Evolutionary conservation across 2,113 vertebrate species (phyloP).

Genomic region (Colaptes auratus): DNA sequence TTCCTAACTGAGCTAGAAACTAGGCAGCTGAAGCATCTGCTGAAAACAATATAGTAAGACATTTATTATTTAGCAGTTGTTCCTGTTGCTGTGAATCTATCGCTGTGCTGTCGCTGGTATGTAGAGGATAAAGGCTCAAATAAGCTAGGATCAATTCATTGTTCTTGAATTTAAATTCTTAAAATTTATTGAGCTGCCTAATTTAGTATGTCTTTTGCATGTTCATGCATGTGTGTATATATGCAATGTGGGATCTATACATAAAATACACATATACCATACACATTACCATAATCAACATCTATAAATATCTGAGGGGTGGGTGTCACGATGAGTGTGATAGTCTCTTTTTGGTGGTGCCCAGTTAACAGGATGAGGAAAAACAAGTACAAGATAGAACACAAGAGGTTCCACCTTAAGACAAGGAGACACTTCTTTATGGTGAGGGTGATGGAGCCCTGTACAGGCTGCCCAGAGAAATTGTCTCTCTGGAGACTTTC

Average conservation of each 20-base stretch:
- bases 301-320: too few relatives aligned
- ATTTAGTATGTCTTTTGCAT: background rate
- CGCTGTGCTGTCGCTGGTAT: constrained; percentile 6
- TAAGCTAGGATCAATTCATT: constrained; percentile 4
- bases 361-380: too few relatives aligned
- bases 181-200: background rate
- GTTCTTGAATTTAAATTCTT: background rate
- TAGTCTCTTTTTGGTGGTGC: too few relatives aligned
- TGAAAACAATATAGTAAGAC: constrained; percentile 38
- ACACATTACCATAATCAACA: too few relatives aligned
- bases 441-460: too few relatives aligned
- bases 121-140: background rate
- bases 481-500: too few relatives aligned
- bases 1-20: constrained; percentile 39
- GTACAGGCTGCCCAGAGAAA: too few relatives aligned
- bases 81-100: constrained; percentile 59
- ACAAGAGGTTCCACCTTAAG: too few relatives aligned
- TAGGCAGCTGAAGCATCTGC: constrained; percentile 37
- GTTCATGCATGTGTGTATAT: background rate
- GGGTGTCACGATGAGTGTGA: too few relatives aligned
- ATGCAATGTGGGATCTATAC: background rate
- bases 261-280: background rate
- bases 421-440: too few relatives aligned
- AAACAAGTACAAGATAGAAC: too few relatives aligned
- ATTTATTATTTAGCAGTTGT: constrained; percentile 61